Conservation (phyloP, 2,888 invertebrate genomes). For the Tinea pellionella region DNA sequence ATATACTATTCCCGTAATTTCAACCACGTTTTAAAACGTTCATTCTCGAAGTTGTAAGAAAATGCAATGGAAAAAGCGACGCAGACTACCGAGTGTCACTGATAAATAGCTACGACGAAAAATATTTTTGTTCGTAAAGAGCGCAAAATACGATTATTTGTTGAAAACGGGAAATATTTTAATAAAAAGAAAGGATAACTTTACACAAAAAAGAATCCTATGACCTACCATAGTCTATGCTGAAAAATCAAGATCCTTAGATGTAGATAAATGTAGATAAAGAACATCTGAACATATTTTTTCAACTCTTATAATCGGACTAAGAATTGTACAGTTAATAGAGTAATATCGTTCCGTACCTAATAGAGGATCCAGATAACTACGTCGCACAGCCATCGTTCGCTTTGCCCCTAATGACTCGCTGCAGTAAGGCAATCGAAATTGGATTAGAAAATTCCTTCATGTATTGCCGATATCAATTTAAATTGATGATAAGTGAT, state of each 20-base stretch:
- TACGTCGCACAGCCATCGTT: neutral
- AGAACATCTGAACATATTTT: neutral
- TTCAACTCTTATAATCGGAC: conserved; percentile 11
- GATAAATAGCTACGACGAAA: conserved; percentile 24
- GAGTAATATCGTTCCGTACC: conserved; percentile 1
- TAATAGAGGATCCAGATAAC: neutral
- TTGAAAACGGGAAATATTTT: neutral
- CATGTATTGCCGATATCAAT: neutral
- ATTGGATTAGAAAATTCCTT: conserved; percentile 31
- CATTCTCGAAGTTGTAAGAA: conserved; percentile 24
- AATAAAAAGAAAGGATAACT: too few species aligned
- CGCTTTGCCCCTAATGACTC: conserved; percentile 34
- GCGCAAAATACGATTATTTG: neutral
- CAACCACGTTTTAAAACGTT: conserved; percentile 19
- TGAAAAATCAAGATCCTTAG: too few species aligned
- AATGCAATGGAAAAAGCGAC: conserved; percentile 22
- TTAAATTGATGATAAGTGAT: neutral
- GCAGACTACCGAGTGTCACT: conserved; percentile 24
- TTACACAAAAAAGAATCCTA: too few species aligned
- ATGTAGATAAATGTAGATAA: neutral
- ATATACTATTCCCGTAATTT: conserved; percentile 8
- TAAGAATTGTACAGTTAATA: neutral
- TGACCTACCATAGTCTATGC: too few species aligned
- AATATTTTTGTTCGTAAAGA: neutral
- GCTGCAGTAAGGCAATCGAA: conserved; percentile 27